Percentiles rank a stretch among this genome's conserved stretches.
Conservation (phyloP, 2,797 vertebrate genomes). For the Odontamblyopus lacepedii region DNA sequence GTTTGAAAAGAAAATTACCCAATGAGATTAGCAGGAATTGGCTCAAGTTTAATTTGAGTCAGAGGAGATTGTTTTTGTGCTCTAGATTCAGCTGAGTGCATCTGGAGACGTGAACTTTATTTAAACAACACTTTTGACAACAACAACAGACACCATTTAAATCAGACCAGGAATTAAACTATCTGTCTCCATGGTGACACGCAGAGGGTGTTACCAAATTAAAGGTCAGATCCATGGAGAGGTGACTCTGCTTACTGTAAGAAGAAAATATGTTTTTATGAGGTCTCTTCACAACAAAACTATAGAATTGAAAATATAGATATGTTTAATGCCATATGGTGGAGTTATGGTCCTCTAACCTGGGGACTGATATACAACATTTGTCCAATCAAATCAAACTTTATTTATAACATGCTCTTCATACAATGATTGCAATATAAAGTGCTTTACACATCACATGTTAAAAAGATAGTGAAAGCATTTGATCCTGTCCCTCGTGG, state of each 20-base stretch:
- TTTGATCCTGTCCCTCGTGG: no score
- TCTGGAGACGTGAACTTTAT: constrained; percentile 49
- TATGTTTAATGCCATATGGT: no score
- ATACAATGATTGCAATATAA: no score
- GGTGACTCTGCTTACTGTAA: not conserved
- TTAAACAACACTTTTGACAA: constrained; percentile 59
- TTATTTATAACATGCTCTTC: no score
- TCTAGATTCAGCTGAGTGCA: constrained; percentile 37
- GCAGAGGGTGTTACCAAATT: not conserved
- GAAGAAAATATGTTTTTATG: not conserved
- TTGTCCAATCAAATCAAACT: no score
- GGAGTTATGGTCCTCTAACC: no score
- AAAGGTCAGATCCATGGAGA: not conserved
- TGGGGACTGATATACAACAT: no score
- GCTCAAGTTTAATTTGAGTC: constrained; percentile 27
- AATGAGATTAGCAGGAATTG: constrained; percentile 47
- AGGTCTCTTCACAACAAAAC: no score
- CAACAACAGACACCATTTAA: constrained; percentile 26
- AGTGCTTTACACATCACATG: no score
- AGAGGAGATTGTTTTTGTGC: constrained; percentile 25
- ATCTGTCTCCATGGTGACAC: not conserved
- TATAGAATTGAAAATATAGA: no score
- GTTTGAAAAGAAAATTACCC: constrained; percentile 29
- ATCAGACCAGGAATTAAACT: not conserved
- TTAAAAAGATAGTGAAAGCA: no score